Percentiles rank a stretch among this genome's conserved stretches.
These are phyloP conservation scores for Hymenochirus boettgeri DNA, from an alignment of 2,113 vertebrate species.

Conservation along the genomic window DNA sequence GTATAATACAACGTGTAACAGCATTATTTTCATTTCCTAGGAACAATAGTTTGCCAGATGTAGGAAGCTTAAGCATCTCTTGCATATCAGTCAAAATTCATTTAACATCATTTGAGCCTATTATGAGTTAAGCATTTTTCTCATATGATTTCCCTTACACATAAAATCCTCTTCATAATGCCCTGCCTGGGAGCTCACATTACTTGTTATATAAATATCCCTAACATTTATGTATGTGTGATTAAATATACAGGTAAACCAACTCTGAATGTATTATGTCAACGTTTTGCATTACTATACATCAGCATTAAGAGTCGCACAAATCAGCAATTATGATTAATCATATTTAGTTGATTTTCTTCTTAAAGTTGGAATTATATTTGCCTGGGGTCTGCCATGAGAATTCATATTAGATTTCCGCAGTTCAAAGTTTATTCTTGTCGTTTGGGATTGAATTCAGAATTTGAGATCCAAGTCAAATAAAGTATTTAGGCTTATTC, in stretches of 20 bases:
- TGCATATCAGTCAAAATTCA: not conserved
- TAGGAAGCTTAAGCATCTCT: not conserved
- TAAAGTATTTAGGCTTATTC: not conserved
- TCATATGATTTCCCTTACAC: no score
- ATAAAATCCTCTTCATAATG: no score
- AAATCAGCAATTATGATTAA: not conserved
- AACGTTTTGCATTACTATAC: not conserved
- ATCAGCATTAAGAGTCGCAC: not conserved
- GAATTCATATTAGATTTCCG: not conserved
- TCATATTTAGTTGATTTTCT: not conserved
- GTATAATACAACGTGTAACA: no score
- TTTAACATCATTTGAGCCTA: not conserved
- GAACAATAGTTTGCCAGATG: no score
- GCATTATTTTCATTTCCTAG: no score
- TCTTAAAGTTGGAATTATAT: not conserved
- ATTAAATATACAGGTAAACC: not conserved
- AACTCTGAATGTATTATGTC: not conserved
- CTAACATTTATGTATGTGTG: not conserved
- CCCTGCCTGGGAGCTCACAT: not conserved
- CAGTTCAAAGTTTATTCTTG: constrained; percentile 1
- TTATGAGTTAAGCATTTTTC: not conserved
- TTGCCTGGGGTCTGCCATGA: not conserved
- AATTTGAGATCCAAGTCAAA: not conserved
- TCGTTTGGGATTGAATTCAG: not conserved
- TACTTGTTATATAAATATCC: not conserved